Base-by-base conservation (phyloP, 2,888 invertebrate genomes). In the Cryptophagus acutangulus region DNA sequence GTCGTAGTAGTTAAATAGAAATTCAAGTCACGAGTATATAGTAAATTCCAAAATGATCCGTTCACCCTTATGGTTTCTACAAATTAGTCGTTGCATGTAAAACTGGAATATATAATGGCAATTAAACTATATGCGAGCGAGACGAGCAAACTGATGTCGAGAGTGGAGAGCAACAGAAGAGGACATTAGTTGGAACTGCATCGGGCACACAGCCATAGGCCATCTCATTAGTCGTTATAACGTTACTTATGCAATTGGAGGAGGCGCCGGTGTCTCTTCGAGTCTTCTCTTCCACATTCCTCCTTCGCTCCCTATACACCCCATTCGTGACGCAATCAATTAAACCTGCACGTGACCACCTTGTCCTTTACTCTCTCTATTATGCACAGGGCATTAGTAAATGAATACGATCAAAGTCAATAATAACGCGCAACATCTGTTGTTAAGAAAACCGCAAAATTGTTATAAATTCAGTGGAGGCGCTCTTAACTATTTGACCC, bases 321-420 rank as follows among this genome's bases (percentile, higher is more conserved):
- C 44, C 40, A 52, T 55, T 55, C 55, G 57, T 60, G 59, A 57
- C 52, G 55, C 53, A 56, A 57, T 58, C 57, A 60, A 60, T 60
- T 60, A 58, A 45, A 42, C 26, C 33, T 34, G 51, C 59, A 58
- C 57, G 57, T 58, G 58, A 58, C 57, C 49, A 41, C 44, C 43
- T 41, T 46, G 35, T n/a, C n/a, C n/a, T 40, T 38, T 46, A 9
- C 45, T 35, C 38, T 41, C 36, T 48, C 53, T 53, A 57, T 60
- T 58, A 58, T 57, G 57, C 58, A 58, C 48, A 40, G 43, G 48
- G 54, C 57, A 60, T 60, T 60, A 60, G 59, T 46, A 57, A 57
- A 60, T 59, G 58, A 58, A 51, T 48, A 42, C 44, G 31, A n/a
- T n/a, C n/a, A n/a, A n/a, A n/a, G n/a, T n/a, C n/a, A n/a, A n/a